Evolutionary conservation across 1,140 invertebrate genomes (phyloP), one percentile per base, ranked within the genome.

Genomic region (Listronotus oregonensis): DNA sequence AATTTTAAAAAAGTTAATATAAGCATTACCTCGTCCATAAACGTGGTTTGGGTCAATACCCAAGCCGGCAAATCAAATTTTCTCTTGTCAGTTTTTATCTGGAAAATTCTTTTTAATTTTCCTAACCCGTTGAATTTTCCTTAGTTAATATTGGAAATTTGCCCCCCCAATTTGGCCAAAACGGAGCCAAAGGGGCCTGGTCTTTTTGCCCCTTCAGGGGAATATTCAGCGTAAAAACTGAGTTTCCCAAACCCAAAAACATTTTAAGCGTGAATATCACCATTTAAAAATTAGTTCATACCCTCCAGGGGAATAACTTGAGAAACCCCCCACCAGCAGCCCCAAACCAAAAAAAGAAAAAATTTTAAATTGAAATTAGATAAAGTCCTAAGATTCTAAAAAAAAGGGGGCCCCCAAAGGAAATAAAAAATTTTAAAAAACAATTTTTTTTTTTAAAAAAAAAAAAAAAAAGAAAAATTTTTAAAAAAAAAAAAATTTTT

Each of bases 271-370:
- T 99, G 98, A 69, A 99, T 98, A 77, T 99, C 98, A 14, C 97
- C 98, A 7, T 97, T 99, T 49, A 99, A 82, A 80, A 99, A 98
- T 9, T 99, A 85, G 82, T 99, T 99, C 79, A 99, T 98, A 74
- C 99, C 98, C 81, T 99, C 97, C 98, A 99, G 99, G 0, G 98
- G 97, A 72, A 99, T 98, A 0, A 99, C 95, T 81, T 89, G 87
- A 1, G 89, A 87, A 80, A 98, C 15, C 96, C 96, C 64, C 96
- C 72, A 11, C 72, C 72, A 56, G 72, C 72, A 6, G 72, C 72
- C 17, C 72, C 72, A n/a, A 54, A 70, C 71, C 71, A 17, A 9
- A 34, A 27, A 3, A 27, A 27, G 21, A 27, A 27, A 27, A 27
- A 3, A 3, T 27, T 1, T 27, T 27, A 27, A 27, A 27, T 27